Conservation (phyloP, 2,888 invertebrate genomes). For the Ophion costatus region DNA sequence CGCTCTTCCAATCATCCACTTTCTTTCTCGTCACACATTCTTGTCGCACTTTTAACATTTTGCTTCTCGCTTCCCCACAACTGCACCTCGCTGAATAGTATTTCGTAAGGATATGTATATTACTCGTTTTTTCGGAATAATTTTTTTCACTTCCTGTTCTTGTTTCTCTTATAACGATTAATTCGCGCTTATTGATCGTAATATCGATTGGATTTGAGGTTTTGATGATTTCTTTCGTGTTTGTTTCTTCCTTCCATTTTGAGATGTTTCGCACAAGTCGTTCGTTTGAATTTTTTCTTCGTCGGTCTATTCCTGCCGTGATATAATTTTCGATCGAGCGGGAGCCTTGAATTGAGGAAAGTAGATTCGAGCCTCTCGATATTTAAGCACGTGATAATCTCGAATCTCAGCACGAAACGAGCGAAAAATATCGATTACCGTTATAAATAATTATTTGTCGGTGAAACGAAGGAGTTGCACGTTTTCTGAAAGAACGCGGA, state of each 20-base stretch:
- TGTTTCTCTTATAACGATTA: constrained; percentile 62
- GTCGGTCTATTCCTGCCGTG: constrained; percentile 19
- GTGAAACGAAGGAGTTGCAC: not conserved
- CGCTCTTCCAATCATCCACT: constrained; percentile 39
- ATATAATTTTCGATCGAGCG: constrained; percentile 47
- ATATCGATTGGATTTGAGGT: constrained; percentile 63
- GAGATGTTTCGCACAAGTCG: not conserved
- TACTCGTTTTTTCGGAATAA: constrained; percentile 58
- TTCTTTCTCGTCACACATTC: constrained; percentile 50
- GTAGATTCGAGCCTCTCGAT: not conserved
- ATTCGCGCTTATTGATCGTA: constrained; percentile 64
- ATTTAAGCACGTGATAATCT: not conserved
- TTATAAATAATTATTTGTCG: not conserved
- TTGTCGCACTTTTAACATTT: constrained; percentile 35
- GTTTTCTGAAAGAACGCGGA: not conserved
- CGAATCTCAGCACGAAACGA: not conserved
- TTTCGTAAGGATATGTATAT: constrained; percentile 71
- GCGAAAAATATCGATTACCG: not conserved
- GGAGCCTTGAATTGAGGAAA: constrained; percentile 34
- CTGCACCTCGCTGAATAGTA: constrained; percentile 52
- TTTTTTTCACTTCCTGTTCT: constrained; percentile 30
- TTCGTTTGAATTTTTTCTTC: not conserved
- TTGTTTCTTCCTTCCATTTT: not conserved
- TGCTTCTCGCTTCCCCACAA: constrained; percentile 39
- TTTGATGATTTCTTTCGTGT: constrained; percentile 34